Evolutionary conservation across 2,888 invertebrate species (phyloP).

Genomic region (Aspidapion aeneum): DNA sequence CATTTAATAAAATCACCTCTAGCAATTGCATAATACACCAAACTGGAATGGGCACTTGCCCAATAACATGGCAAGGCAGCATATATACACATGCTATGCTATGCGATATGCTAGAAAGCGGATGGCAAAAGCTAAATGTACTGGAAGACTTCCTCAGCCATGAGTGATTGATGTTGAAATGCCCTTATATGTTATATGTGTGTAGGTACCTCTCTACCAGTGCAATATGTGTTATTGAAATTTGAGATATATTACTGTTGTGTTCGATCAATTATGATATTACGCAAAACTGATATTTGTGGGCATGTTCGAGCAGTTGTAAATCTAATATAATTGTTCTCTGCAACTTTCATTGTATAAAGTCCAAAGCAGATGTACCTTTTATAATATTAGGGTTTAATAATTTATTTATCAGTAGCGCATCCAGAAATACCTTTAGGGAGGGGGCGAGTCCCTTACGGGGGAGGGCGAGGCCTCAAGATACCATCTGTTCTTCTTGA

Average conservation of each 20-base stretch:
- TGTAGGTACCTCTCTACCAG: too few relatives aligned
- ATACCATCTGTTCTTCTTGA: too few relatives aligned
- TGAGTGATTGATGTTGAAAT: constrained; percentile 50
- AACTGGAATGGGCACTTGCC: constrained; percentile 36
- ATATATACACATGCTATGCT: constrained; percentile 24
- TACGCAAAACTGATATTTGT: constrained; percentile 24
- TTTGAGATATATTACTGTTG: constrained; percentile 43
- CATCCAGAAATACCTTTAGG: too few relatives aligned
- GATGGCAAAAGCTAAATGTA: constrained; percentile 48
- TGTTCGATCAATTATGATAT: constrained; percentile 41
- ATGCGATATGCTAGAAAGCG: constrained; percentile 41
- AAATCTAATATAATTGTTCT: too few relatives aligned
- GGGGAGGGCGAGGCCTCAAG: too few relatives aligned
- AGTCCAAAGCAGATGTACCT: too few relatives aligned
- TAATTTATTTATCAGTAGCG: too few relatives aligned
- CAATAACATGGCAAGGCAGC: constrained; percentile 29
- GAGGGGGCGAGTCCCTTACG: too few relatives aligned
- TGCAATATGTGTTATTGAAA: constrained; percentile 49
- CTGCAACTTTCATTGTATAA: too few relatives aligned
- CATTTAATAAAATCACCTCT: neutral
- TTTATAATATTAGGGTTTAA: too few relatives aligned
- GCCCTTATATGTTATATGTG: constrained; percentile 44
- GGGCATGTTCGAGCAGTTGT: neutral
- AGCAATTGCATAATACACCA: neutral
- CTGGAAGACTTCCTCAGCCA: constrained; percentile 49